Conservation (phyloP, 2,113 vertebrate species). For the Grantiella picta region DNA sequence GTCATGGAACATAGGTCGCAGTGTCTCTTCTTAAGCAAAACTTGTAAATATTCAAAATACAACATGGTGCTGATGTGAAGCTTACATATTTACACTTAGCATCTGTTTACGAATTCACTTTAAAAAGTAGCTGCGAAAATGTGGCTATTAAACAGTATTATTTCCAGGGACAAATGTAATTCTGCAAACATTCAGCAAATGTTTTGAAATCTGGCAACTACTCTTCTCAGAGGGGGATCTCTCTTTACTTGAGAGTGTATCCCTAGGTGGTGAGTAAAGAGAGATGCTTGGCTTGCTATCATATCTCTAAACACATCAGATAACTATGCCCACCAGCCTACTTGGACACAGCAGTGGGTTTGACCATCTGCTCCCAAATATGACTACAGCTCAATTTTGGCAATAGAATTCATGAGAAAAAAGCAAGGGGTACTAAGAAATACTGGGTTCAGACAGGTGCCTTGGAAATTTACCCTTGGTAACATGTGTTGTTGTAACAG, state of each 20-base stretch:
- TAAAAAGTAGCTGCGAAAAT: conserved; percentile 11
- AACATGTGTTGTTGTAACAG: conserved; percentile 32
- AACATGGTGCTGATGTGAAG: not conserved
- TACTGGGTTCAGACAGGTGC: conserved; percentile 53
- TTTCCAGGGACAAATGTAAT: conserved; percentile 14
- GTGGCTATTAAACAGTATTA: not conserved
- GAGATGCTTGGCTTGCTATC: conserved; percentile 59
- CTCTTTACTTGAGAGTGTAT: conserved; percentile 55
- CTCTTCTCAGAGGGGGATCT: conserved; percentile 11
- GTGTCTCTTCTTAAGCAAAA: not conserved
- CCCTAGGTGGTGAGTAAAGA: conserved; percentile 63
- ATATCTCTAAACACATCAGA: conserved; percentile 61
- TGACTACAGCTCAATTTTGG: conserved; percentile 65
- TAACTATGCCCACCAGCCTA: conserved; percentile 71
- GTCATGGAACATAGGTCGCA: not conserved
- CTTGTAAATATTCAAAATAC: conserved; percentile 16
- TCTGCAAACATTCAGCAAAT: conserved; percentile 28
- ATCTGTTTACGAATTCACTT: not conserved
- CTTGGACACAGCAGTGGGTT: conserved; percentile 73
- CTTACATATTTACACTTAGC: conserved; percentile 2
- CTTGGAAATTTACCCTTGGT: conserved; percentile 55
- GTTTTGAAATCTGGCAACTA: conserved; percentile 34
- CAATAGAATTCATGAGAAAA: conserved; percentile 55
- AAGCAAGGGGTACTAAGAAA: conserved; percentile 54
- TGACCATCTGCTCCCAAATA: conserved; percentile 76